Evolutionary conservation across 92 coral and sea anemone species (phyloP).

Genomic region (Epizoanthus scotinus): DNA sequence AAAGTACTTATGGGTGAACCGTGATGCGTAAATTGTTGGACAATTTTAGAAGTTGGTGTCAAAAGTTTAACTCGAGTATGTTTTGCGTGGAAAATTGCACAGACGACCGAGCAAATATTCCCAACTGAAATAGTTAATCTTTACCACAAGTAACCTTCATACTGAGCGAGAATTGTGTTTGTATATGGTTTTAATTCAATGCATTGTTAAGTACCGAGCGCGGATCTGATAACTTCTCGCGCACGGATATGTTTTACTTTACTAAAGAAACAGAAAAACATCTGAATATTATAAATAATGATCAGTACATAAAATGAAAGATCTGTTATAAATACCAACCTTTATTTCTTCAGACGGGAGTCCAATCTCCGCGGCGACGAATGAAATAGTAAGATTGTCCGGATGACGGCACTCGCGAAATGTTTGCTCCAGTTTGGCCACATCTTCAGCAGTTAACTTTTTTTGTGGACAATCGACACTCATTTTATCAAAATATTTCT

Average conservation of each 20-base stretch:
- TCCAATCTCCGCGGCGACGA: conserved; percentile 80
- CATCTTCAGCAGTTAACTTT: conserved; percentile 44
- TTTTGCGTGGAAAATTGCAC: not conserved
- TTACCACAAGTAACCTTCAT: not conserved
- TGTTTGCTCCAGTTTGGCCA: conserved; percentile 58
- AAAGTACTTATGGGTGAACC: too few relatives aligned
- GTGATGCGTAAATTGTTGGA: too few relatives aligned
- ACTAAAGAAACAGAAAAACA: not conserved
- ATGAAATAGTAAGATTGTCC: conserved; percentile 53
- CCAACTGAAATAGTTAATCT: not conserved
- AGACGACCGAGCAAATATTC: not conserved
- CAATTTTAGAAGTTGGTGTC: not conserved
- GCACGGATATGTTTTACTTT: not conserved
- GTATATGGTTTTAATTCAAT: not conserved
- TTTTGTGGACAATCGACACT: conserved; percentile 6
- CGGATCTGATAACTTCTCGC: not conserved
- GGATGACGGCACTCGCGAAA: conserved; percentile 73
- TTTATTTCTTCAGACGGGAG: conserved; percentile 63
- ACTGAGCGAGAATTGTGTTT: conserved; percentile 20
- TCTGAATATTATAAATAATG: not conserved
- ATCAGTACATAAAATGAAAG: not conserved
- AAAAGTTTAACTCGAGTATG: not conserved
- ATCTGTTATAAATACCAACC: conserved; percentile 36
- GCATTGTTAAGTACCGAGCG: not conserved
- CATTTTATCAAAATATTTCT: not conserved